These are phyloP conservation scores for Hypselothyrea guttata DNA, from an alignment of 2,888 invertebrate species.

Conservation along the genomic window DNA sequence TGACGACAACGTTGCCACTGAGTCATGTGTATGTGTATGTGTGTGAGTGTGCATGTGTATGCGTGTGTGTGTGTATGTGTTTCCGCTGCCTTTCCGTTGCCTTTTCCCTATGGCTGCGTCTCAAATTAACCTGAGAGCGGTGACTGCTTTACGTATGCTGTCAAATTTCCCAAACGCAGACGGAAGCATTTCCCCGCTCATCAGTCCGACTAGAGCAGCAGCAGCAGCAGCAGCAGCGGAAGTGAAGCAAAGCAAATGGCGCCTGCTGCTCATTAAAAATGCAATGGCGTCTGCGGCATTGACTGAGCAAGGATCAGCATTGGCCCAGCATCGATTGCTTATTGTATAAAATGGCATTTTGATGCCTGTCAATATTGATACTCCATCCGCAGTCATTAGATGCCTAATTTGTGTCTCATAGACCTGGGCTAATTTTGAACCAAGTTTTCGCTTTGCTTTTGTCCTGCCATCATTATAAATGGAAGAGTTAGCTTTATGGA, in stretches of 20 bases:
- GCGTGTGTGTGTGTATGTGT: constrained; percentile 29
- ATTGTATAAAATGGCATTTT: constrained; percentile 67
- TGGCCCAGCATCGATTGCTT: constrained; percentile 24
- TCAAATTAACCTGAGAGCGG: constrained; percentile 68
- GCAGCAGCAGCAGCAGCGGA: constrained; percentile 46
- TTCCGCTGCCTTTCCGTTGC: constrained; percentile 54
- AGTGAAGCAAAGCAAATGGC: constrained; percentile 52
- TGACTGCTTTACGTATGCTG: constrained; percentile 49
- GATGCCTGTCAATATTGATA: constrained; percentile 69
- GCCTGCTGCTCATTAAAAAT: constrained; percentile 77
- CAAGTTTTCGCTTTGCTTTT: constrained; percentile 31
- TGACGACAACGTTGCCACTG: constrained; percentile 35
- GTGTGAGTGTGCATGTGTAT: constrained; percentile 9
- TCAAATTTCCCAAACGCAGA: constrained; percentile 62
- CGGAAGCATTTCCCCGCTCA: constrained; percentile 69
- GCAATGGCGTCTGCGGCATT: constrained; percentile 47
- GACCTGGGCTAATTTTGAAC: too few relatives aligned
- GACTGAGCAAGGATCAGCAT: background rate
- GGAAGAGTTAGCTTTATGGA: too few relatives aligned
- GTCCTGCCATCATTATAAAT: constrained; percentile 17
- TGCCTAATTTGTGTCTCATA: too few relatives aligned
- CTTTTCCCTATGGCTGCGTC: constrained; percentile 59
- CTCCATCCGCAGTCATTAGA: constrained; percentile 11
- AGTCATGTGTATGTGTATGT: background rate
- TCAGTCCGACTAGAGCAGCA: constrained; percentile 23